Evolutionary conservation across 1,140 invertebrate species (phyloP), one percentile per base, ranked within the genome.

Genomic region (Drosophila busckii): DNA sequence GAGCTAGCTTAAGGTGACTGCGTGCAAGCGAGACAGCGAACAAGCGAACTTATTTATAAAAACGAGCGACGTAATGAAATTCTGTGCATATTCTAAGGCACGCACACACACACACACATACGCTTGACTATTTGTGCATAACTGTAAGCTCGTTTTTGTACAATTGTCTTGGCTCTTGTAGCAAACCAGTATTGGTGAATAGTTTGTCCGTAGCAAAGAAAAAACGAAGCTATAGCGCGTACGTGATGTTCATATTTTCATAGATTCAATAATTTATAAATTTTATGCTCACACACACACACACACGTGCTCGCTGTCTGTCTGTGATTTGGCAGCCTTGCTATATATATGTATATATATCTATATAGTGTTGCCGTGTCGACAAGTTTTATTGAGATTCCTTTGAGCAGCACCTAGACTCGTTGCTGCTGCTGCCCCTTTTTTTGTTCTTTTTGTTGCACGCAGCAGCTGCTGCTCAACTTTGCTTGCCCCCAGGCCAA

Each of bases 181-280:
- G 26, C 20, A 22, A 31, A 22, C 35, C 10, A 52, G 22, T 53
- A 35, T 38, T 42, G 13, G 10, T 48, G 46, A 35, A 65, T 65
- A 80, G 73, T 68, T 71, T 45, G 38, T 56, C 13, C 28, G 12
- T 16, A 7, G 12, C 2, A 15, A 41, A 13, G 35, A 37, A 13
- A 17, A 45, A 23, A 42, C 20, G 42, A 42, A 38, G 20, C 32
- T 38, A 29, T 41, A 35, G 29, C 34, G 68, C 35, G 75, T 75
- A 82, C 75, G 75, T 82, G 75, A 82, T 82, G 76, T 75, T 75
- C 75, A 82, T 82, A 82, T 82, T 82, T 66, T 82, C 75, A 82
- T 82, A 75, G 76, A 82, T 82, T 82, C 75, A 82, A 82, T 82
- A 82, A 82, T 82, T 82, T 73, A 82, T 82, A 63, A 62, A 80